These are phyloP conservation scores for Dicrurus megarhynchus DNA, from an alignment of 2,113 vertebrate species.

Conservation along the genomic window DNA sequence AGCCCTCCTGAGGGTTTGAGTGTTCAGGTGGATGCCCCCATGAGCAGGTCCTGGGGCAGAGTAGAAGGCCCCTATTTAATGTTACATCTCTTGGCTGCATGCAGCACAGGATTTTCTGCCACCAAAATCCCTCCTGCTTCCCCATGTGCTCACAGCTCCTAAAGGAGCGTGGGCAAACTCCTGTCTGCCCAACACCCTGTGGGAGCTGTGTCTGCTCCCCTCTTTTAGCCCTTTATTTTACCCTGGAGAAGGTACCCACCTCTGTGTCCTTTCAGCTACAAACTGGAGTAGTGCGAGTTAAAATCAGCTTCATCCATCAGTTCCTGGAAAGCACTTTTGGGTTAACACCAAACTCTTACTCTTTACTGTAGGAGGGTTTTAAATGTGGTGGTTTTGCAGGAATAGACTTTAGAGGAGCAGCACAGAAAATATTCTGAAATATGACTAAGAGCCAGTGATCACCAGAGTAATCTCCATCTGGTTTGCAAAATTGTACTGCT, in stretches of 20 bases:
- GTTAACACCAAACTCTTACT: background rate
- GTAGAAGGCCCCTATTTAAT: rapidly evolving
- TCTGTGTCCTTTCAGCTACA: rapidly evolving
- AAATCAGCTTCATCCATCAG: background rate
- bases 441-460: slow-evolving; percentile 50
- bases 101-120: background rate
- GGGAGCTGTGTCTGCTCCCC: background rate
- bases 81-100: background rate
- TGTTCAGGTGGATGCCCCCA: too few relatives aligned
- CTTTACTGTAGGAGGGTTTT: background rate
- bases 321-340: background rate
- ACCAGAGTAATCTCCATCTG: slow-evolving; percentile 52
- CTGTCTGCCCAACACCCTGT: rapidly evolving
- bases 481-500: background rate
- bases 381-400: background rate
- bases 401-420: background rate
- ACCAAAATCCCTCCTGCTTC: background rate
- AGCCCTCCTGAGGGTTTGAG: background rate
- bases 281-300: background rate
- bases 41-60: background rate
- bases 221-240: rapidly evolving
- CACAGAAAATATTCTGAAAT: slow-evolving; percentile 19
- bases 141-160: background rate
- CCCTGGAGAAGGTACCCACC: rapidly evolving
- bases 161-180: rapidly evolving